Conservation (phyloP, 2,797 vertebrate species). For the Acrocephalus scirpaceus region DNA sequence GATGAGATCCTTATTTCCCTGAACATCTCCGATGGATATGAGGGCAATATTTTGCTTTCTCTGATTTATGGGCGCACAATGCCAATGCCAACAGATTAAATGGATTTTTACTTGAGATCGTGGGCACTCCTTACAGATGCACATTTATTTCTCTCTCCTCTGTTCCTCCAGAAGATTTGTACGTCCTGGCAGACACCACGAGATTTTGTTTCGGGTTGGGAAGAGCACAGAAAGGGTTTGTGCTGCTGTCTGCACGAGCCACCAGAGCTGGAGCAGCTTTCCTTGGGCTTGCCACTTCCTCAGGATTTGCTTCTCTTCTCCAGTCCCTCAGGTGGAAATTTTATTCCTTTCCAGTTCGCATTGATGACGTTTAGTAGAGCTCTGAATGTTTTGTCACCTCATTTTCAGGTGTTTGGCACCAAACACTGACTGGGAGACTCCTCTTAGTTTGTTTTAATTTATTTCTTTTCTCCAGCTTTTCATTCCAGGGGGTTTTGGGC, state of each 20-base stretch:
- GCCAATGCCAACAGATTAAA: conserved; percentile 30
- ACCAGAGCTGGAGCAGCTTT: neutral
- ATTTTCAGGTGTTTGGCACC: neutral
- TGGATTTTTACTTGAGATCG: neutral
- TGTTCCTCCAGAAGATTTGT: conserved; percentile 16
- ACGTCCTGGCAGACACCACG: neutral
- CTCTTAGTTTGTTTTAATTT: neutral
- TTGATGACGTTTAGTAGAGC: neutral
- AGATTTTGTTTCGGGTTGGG: neutral
- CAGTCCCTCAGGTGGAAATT: neutral
- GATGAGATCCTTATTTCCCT: conserved; percentile 39
- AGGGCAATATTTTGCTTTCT: conserved; percentile 29
- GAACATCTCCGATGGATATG: conserved; percentile 3
- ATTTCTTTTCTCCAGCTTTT: neutral
- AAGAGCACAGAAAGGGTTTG: neutral
- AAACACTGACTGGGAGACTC: neutral
- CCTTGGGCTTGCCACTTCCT: neutral
- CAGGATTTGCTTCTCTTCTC: neutral
- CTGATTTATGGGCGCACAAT: neutral
- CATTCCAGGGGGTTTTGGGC: neutral
- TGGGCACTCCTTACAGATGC: neutral
- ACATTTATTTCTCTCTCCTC: neutral
- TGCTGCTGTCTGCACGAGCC: neutral
- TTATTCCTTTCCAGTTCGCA: neutral
- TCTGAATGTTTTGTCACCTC: neutral